Evolutionary conservation across 2,888 invertebrate species (phyloP).

Genomic region (Orthosia cruda): DNA sequence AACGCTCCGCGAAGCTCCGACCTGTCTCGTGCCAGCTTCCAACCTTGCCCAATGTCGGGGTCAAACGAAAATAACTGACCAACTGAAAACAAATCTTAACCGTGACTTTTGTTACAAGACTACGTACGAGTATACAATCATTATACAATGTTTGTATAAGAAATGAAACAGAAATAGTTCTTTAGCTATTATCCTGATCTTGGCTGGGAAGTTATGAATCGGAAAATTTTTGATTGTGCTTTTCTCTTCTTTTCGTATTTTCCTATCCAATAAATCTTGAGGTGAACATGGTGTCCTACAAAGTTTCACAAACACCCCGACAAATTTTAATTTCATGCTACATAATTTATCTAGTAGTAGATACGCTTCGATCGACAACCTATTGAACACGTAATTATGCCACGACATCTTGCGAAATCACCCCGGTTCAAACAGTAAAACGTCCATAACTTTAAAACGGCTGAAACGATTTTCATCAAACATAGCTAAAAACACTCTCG

Average conservation of each 20-base stretch:
- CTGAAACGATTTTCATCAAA: too few species aligned
- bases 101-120: conserved; percentile 27
- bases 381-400: too few species aligned
- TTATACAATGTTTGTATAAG: conserved; percentile 9
- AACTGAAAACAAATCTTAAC: neutral
- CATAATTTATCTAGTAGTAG: too few species aligned
- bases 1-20: neutral
- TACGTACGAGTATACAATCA: neutral
- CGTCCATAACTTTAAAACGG: too few species aligned
- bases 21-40: neutral
- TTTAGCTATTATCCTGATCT: neutral
- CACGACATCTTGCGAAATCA: too few species aligned
- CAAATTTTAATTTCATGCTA: too few species aligned
- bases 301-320: neutral
- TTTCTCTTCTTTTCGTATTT: neutral
- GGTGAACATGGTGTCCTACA: neutral
- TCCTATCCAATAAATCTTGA: neutral
- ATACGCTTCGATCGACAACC: too few species aligned
- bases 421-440: too few species aligned
- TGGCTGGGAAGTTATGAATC: neutral
- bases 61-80: conserved; percentile 37
- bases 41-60: conserved; percentile 48
- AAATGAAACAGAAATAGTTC: conserved; percentile 30
- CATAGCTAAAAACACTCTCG: too few species aligned
- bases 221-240: neutral